Evolutionary conservation across 2,113 vertebrate genomes (phyloP).

Genomic region (Lepisosteus oculatus): DNA sequence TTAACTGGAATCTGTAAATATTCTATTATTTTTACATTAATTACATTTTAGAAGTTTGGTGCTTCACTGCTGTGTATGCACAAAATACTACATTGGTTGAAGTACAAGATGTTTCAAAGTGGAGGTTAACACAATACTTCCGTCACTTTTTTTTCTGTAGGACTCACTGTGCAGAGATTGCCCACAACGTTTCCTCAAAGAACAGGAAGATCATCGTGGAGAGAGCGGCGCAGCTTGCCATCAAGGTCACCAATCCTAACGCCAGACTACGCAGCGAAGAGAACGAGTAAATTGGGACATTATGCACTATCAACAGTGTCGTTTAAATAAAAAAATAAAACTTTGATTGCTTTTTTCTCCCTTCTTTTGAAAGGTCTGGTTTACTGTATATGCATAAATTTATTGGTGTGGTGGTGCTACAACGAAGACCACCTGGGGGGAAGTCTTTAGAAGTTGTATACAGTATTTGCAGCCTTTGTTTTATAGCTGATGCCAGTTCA

Average conservation of each 20-base stretch:
- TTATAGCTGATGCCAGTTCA: too few relatives aligned
- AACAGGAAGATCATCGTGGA: conserved; percentile 96
- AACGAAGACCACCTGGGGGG: too few relatives aligned
- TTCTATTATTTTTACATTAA: too few relatives aligned
- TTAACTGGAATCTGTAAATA: too few relatives aligned
- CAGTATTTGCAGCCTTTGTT: too few relatives aligned
- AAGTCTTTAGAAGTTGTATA: too few relatives aligned
- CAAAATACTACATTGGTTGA: neutral
- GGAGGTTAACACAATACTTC: neutral
- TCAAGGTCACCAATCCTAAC: conserved; percentile 96
- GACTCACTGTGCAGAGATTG: conserved; percentile 93
- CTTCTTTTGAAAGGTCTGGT: neutral
- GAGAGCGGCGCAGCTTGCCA: conserved; percentile 92
- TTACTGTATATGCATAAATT: too few relatives aligned
- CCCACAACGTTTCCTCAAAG: conserved; percentile 97
- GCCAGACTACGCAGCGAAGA: conserved; percentile 97
- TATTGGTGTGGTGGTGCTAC: too few relatives aligned
- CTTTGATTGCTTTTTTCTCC: neutral
- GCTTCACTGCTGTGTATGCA: too few relatives aligned
- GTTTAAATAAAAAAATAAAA: conserved; percentile 67
- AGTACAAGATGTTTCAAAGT: neutral
- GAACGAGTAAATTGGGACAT: conserved; percentile 75
- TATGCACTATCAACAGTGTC: conserved; percentile 19
- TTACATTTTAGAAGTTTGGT: too few relatives aligned
- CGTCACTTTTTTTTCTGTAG: conserved; percentile 50